Evolutionary conservation across 2,888 invertebrate genomes (phyloP).

Genomic region (Eulithis testata): DNA sequence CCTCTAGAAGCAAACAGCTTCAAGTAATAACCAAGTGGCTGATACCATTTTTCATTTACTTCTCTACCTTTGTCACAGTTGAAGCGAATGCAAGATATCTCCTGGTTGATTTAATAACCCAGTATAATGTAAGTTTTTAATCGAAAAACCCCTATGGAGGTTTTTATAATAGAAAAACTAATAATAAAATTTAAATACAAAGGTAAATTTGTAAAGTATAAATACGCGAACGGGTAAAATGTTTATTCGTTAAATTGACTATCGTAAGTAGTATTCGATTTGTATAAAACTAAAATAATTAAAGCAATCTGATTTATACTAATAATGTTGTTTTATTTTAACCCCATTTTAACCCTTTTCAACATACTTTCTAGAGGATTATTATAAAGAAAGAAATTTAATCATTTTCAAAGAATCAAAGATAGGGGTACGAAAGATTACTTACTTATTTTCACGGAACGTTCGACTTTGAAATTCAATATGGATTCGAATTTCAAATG

Average conservation of each 20-base stretch:
- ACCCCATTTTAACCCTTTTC: conserved; percentile 40
- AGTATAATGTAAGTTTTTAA: conserved; percentile 82
- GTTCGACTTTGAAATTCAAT: conserved; percentile 44
- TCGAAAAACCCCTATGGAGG: conserved; percentile 81
- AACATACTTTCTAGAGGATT: too few relatives aligned
- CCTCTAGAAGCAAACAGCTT: background rate
- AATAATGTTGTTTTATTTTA: conserved; percentile 64
- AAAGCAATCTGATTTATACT: conserved; percentile 85
- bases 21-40: too few relatives aligned
- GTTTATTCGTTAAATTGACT: conserved; percentile 83
- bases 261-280: conserved; percentile 84
- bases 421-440: too few relatives aligned
- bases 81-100: conserved; percentile 16
- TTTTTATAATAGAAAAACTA: conserved; percentile 78
- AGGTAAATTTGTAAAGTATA: conserved; percentile 83
- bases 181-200: conserved; percentile 69
- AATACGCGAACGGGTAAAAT: conserved; percentile 77
- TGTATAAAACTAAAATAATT: conserved; percentile 84
- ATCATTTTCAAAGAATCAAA: too few relatives aligned
- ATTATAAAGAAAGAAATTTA: too few relatives aligned
- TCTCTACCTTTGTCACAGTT: background rate
- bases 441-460: conserved; percentile 25
- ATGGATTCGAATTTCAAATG: conserved; percentile 42
- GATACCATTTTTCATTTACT: too few relatives aligned
- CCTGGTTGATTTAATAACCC: conserved; percentile 57